Evolutionary conservation across 2,888 invertebrate genomes (phyloP), one percentile per base, ranked within the genome.

Genomic region (Clistopyga incitator): DNA sequence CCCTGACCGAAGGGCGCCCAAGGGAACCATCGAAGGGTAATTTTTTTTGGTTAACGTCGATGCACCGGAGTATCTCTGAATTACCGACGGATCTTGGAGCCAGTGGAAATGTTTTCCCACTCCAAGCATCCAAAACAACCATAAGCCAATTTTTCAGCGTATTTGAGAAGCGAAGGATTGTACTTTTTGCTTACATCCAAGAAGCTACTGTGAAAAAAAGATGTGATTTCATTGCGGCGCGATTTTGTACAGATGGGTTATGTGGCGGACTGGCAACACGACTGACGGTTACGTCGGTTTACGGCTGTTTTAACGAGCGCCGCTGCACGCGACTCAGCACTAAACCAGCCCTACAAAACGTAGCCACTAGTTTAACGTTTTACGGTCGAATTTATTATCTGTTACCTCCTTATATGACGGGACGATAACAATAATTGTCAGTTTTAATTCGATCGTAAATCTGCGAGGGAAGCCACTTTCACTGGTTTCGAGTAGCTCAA

Each of bases 361-460:
- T 89, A 90, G 90, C 90, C 91, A 92, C 92, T 92, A 92, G 92
- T 92, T 93, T 89, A 92, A 90, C 91, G 91, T 92, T 93, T 93
- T 93, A 93, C 89, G 92, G 90, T 87, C 88, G 88, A 91, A 93
- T 93, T 93, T 93, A 93, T 93, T 93, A 93, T 92, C 92, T 93
- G 93, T 92, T 93, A 92, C 90, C 92, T 92, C 90, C 92, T 92
- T 92, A 92, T 92, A 92, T 91, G 92, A 92, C 89, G 91, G 90
- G 87, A 91, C 90, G 91, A 93, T 93, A 92, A 92, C 90, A 92
- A 92, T 93, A 91, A 93, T 93, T 93, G 93, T 93, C 93, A 93
- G 91, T 89, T 93, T 92, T 91, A 92, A 93, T 92, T 92, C 86
- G 86, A 88, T 90, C 91, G 89, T 93, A 93, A 93, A 92, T 93